A percentile compares a stretch with the other conserved stretches of the same genome.
phyloP scores from a whole-genome alignment of 64 coral and sea anemone genomes.

The Catalaphyllia jardinei region DNA sequence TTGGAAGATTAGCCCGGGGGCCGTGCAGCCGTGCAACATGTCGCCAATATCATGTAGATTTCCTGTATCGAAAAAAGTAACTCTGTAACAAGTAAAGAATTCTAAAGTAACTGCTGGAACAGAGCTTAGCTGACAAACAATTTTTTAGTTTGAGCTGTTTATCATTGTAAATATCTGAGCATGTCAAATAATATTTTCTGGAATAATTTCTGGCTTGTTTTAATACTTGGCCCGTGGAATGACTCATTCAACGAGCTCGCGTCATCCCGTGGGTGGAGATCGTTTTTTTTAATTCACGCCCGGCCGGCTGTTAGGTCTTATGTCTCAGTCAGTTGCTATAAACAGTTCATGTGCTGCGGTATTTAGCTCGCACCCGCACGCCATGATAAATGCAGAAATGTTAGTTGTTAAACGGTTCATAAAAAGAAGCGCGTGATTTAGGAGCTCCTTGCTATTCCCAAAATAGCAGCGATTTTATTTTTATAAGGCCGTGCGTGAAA shows the following conservation, averaged over 20 bases:
- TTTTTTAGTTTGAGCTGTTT: background rate
- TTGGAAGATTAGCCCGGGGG: background rate
- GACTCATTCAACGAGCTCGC: conserved; percentile 33
- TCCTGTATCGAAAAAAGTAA: conserved; percentile 48
- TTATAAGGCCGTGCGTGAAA: background rate
- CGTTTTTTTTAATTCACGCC: background rate
- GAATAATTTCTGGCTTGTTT: background rate
- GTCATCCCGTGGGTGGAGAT: conserved; percentile 9
- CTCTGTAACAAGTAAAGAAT: conserved; percentile 49
- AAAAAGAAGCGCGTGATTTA: background rate
- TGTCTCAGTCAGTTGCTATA: background rate
- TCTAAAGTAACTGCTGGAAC: conserved; percentile 29
- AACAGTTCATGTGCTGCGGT: background rate
- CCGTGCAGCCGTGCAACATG: background rate
- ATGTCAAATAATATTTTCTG: conserved; percentile 1
- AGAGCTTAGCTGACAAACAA: background rate
- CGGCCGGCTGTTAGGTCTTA: background rate
- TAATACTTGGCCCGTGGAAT: background rate
- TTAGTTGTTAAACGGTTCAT: background rate
- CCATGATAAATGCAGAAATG: background rate
- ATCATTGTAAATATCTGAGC: background rate
- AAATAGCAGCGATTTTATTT: conserved; percentile 38
- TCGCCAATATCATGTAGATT: conserved; percentile 11
- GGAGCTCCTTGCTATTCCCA: conserved; percentile 9
- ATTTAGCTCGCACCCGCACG: conserved; percentile 5